Evolutionary conservation across 23 tunicate species (phyloP), one percentile per base, ranked within the genome.

Genomic region (Corella eumyota): DNA sequence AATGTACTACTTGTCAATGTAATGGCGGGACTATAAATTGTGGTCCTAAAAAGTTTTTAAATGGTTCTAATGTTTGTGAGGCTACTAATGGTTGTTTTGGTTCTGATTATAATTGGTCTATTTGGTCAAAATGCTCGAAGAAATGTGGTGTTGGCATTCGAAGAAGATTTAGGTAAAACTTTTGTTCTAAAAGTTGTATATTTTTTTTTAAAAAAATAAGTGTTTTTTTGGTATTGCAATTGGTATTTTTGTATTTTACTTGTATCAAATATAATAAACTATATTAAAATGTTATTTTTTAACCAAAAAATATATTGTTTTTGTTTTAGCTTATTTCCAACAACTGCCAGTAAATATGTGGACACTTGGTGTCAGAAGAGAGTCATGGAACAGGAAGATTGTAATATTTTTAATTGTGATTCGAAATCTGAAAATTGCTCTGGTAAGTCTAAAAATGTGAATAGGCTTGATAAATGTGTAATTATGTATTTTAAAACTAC

Each of bases 1-100:
- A 19, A 24, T 77, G 85, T 38, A 67, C 72, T 4, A 30, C 67
- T 19, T 77, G 85, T 44, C 19, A 28, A 13, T 77, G 85, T 32
- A 22, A 3, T 11, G 59, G 59, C 30, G 85, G 85, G 6, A 31
- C 19, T 22, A 70, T 68, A 20, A 48, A 31, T 13, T 77, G 85
- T 30, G 34, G 31, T 2, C 65, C 71, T 4, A 51, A 36, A 1
- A 27, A 25, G 32, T 13, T 3, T 11, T 11, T 15, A 7, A 46
- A 68, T 34, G 75, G 66, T 23, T 4, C 60, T 13, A n/a, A 20
- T 25, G 45, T 27, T 19, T 58, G 76, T 56, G 15, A 36, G 6
- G 1, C 32, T 0, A 13, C 28, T 0, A 34, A 72, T 3, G 31
- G 62, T 0, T 72, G 78, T 22, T 4, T 26, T 32, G 78, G 62